A percentile compares a stretch with the other conserved stretches of the same genome.
Conservation (phyloP, 2,113 vertebrate species). For the Micronycteris hirsuta region DNA sequence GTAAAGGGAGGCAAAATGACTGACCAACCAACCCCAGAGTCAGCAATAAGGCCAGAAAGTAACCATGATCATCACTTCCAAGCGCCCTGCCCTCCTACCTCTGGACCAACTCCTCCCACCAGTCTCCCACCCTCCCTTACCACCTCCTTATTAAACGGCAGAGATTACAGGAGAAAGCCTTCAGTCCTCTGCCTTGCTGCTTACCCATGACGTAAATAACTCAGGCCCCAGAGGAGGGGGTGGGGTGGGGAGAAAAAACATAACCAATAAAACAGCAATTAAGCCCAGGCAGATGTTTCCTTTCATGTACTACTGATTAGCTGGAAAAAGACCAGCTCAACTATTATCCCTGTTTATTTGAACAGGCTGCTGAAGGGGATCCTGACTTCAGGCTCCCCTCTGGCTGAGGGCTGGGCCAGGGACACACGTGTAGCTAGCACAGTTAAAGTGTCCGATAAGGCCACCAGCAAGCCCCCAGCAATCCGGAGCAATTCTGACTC, state of each 20-base stretch:
- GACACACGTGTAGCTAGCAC: not conserved
- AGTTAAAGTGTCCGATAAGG: not conserved
- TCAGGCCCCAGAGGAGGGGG: not conserved
- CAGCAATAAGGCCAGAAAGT: constrained; percentile 40
- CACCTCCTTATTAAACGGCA: not conserved
- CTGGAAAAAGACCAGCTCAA: constrained; percentile 47
- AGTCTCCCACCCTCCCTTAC: not conserved
- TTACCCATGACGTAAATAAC: constrained; percentile 8
- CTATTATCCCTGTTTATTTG: constrained; percentile 58
- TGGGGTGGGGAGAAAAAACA: not conserved
- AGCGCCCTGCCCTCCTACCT: not conserved
- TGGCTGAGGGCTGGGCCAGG: not conserved
- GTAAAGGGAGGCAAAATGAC: constrained; percentile 41
- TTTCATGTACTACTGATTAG: constrained; percentile 49
- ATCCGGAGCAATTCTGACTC: not conserved
- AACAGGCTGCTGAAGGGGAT: constrained; percentile 56
- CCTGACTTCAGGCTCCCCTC: constrained; percentile 23
- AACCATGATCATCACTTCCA: constrained; percentile 17
- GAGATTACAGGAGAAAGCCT: not conserved
- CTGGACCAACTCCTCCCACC: not conserved
- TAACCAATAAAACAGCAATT: constrained; percentile 64
- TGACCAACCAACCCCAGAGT: constrained; percentile 22
- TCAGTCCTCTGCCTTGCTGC: not conserved
- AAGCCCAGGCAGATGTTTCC: constrained; percentile 71
- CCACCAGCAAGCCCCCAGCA: not conserved